Base-by-base conservation (phyloP, 2,888 invertebrate species). In the Heteropelma amictum region DNA sequence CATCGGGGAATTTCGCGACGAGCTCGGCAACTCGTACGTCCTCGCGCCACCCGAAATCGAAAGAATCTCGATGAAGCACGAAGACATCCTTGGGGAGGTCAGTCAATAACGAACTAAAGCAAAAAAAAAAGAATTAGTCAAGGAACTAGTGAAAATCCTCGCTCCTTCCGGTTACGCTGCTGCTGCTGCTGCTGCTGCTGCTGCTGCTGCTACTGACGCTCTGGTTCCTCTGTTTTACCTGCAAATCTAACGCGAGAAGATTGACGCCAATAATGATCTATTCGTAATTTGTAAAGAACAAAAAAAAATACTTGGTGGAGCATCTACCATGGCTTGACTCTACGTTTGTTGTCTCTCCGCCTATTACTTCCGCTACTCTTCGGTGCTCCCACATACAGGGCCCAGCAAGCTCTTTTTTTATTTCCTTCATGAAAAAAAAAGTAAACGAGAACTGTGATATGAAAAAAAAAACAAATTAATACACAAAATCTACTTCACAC, bases 21-120 rank as follows among this genome's bases (percentile, higher is more conserved):
- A 47, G 7, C 8, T 54, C 19, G 47, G 10, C 17, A 23, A 17
- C 21, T 47, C 70, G 38, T 23, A 14, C 53, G 28, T 70, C 54
- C 4, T 17, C 12, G 8, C 14, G 17, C 56, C 67, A 28, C 40
- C 10, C 23, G 58, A 60, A 40, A 30, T 47, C 17, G 54, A 40
- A 7, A 54, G 47, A 49, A 60, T 51, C 30, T 30, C 56, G 35
- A n/a, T n/a, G n/a, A 54, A 74, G 47, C 14, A 6, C 60, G 47
- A 53, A 42, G 45, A 74, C 60, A 64, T 63, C 68, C 23, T 58
- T 67, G 73, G 54, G 65, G 79, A 79, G 79, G 79, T 79, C 78
- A 78, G 79, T 79, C 61, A 49, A 40, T 14, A 58, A 40, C 26
- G 54, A 60, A 58, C 42, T 53, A 42, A 58, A 63, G 10, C 17